phyloP scores from a whole-genome alignment of 2,113 vertebrate species.

The Crotalus viridis region DNA sequence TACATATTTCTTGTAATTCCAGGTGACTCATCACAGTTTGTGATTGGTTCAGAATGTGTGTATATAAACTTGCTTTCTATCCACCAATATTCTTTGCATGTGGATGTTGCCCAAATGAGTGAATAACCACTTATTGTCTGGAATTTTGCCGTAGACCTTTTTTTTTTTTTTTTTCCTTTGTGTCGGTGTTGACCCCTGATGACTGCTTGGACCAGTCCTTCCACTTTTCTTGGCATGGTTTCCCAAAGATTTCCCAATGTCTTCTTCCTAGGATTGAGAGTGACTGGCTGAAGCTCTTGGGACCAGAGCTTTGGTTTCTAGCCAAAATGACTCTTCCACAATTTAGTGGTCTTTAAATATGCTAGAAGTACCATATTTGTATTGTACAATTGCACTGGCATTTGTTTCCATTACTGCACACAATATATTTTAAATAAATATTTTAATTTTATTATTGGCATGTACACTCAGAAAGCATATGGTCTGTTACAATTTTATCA shows the following conservation, averaged over 20 bases:
- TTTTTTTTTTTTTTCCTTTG: not conserved
- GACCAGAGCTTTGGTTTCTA: not conserved
- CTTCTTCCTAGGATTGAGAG: not conserved
- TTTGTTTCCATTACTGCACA: slow-evolving; percentile 30
- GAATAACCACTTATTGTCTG: not conserved
- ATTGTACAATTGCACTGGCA: not conserved
- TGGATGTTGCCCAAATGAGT: not conserved
- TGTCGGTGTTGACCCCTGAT: not conserved
- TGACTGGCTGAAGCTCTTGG: not conserved
- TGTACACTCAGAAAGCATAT: slow-evolving; percentile 99
- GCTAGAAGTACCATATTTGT: not conserved
- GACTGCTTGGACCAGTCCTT: not conserved
- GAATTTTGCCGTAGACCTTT: not conserved
- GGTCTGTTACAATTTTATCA: slow-evolving; percentile 99
- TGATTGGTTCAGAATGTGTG: not conserved
- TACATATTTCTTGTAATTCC: not conserved
- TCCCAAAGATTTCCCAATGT: not conserved
- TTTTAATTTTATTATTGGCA: slow-evolving; percentile 99
- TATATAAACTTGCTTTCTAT: not conserved
- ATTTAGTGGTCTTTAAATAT: not conserved
- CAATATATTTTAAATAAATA: slow-evolving; percentile 96
- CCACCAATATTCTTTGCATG: not conserved
- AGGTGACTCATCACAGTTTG: not conserved
- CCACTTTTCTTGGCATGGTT: not conserved
- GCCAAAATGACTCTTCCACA: not conserved